Conservation (phyloP, 1,140 invertebrate species). For the Cephus cinctus region DNA sequence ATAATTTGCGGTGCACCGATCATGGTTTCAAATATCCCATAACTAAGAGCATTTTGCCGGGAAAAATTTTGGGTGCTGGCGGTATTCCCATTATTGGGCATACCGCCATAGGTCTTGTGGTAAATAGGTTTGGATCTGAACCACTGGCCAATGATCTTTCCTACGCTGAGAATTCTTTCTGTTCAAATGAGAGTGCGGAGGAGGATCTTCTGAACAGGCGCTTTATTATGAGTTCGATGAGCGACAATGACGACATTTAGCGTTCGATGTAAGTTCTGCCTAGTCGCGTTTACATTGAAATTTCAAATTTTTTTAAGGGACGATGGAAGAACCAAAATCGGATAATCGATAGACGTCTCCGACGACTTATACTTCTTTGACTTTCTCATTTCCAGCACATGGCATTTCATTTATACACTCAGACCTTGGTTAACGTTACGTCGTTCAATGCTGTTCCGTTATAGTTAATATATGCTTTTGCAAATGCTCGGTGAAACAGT, state of each 20-base stretch:
- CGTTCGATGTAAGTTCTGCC: conserved; percentile 14
- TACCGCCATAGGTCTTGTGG: conserved; percentile 43
- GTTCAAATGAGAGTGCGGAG: conserved; percentile 28
- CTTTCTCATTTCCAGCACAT: too few relatives aligned
- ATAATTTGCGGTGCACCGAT: conserved; percentile 41
- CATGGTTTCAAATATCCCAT: conserved; percentile 37
- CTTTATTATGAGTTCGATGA: conserved; percentile 40
- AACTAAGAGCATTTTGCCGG: conserved; percentile 30
- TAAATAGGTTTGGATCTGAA: conserved; percentile 47
- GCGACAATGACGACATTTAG: conserved; percentile 46
- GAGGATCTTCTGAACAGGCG: conserved; percentile 39
- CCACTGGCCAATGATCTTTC: conserved; percentile 36
- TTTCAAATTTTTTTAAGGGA: too few relatives aligned
- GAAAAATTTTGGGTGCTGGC: conserved; percentile 26
- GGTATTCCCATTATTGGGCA: conserved; percentile 49
- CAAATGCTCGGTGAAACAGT: too few relatives aligned
- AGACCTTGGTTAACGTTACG: too few relatives aligned
- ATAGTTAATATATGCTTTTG: too few relatives aligned
- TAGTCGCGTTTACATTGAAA: too few relatives aligned
- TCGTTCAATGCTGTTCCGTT: too few relatives aligned
- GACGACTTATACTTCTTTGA: too few relatives aligned
- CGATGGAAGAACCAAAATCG: too few relatives aligned
- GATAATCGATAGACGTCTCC: too few relatives aligned
- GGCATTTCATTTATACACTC: too few relatives aligned
- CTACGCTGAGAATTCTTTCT: conserved; percentile 33